Percentiles rank a stretch among this genome's conserved stretches.
Evolutionary conservation across 2,113 vertebrate species (phyloP).

Genomic region (Illadopsis cleaveri): DNA sequence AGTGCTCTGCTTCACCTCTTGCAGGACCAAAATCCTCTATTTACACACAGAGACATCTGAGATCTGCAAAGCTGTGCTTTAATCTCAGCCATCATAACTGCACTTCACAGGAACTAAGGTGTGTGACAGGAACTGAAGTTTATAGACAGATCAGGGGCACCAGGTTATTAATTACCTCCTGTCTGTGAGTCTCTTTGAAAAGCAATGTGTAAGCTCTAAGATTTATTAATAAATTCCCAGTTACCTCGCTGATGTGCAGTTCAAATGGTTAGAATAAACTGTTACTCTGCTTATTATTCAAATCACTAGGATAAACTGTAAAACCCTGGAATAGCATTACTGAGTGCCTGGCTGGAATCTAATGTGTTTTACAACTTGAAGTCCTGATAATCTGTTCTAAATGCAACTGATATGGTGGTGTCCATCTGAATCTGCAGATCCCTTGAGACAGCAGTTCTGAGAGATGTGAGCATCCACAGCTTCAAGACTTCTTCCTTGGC

Average conservation of each 20-base stretch:
- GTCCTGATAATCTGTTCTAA: not conserved
- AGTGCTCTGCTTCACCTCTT: not conserved
- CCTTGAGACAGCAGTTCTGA: not conserved
- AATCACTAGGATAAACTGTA: conserved; percentile 31
- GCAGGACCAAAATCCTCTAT: not conserved
- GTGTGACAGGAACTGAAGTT: not conserved
- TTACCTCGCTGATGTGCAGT: conserved; percentile 30
- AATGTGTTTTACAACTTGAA: not conserved
- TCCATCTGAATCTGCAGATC: not conserved
- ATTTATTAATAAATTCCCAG: conserved; percentile 44
- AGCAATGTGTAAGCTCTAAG: conserved; percentile 9
- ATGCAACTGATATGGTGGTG: not conserved
- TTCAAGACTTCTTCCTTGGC: not conserved
- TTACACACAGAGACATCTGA: not conserved
- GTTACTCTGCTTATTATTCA: conserved; percentile 39
- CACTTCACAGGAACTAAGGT: not conserved
- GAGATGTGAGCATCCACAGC: not conserved
- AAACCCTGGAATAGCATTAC: not conserved
- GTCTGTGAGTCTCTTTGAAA: conserved; percentile 42
- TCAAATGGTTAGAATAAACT: conserved; percentile 52
- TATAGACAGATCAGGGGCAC: not conserved
- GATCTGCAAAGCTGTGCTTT: not conserved
- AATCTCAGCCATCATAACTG: not conserved
- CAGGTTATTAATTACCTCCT: conserved; percentile 4
- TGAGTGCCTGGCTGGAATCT: not conserved